These are phyloP conservation scores for Cryptotermes secundus DNA, from an alignment of 1,140 invertebrate species.

Conservation along the genomic window DNA sequence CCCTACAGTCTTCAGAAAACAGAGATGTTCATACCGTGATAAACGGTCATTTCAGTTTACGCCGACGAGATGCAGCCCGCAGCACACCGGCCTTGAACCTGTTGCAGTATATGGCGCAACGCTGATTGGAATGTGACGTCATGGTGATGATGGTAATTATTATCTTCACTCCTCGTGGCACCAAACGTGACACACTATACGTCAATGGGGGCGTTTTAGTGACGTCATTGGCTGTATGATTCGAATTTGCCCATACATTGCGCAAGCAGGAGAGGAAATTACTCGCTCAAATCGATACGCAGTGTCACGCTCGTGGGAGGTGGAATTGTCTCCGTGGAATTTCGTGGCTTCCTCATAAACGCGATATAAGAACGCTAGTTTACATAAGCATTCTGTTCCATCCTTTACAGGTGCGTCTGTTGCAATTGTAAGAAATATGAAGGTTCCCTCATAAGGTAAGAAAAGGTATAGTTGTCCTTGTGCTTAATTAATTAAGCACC, in stretches of 20 bases:
- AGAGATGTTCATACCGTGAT: no score
- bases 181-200: not conserved
- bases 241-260: not conserved
- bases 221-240: not conserved
- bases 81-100: not conserved
- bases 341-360: no score
- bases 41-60: no score
- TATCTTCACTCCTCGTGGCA: not conserved
- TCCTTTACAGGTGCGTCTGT: no score
- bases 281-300: not conserved
- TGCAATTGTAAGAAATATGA: no score
- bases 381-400: no score
- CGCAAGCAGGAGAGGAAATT: not conserved
- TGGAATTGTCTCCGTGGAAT: not conserved
- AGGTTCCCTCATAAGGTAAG: no score
- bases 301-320: not conserved
- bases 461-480: no score
- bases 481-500: no score
- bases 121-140: constrained; percentile 2
- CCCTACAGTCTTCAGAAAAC: no score
- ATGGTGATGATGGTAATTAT: not conserved
- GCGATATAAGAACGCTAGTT: no score
- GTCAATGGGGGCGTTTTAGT: constrained; percentile 13
- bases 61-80: no score
- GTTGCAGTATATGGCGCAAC: not conserved